Base-by-base conservation (phyloP, 2,797 vertebrate species). In the Sphaeramia orbicularis region DNA sequence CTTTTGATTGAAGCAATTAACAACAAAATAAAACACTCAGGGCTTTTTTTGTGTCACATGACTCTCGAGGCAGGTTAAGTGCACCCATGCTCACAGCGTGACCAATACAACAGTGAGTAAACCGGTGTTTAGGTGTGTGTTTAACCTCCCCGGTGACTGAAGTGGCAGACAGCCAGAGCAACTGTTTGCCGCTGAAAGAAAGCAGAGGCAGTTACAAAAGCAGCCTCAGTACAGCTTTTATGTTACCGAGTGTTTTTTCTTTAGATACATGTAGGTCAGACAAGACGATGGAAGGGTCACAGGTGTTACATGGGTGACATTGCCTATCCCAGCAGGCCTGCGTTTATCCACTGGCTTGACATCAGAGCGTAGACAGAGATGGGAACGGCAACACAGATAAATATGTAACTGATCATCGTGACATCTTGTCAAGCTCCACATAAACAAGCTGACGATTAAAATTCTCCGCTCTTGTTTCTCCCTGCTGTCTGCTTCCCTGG, bases 91-190 rank as follows among this genome's bases (percentile, higher is more conserved):
- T 64, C 35, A 4, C 47, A 53, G 67, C 4, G 38, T 48, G 52
- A 67, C 73, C 60, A 68, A 74, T 56, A 72, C 72, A 44, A 57
- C 66, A 40, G 35, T 41, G 72, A 60, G 69, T 76, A 56, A 80
- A 72, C 30, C 24, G 41, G 42, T 64, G 59, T 76, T 81, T 58
- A 64, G 76, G 65, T 76, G 74, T 83, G 74, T 76, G 75, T 67
- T 81, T 83, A 67, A 71, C 65, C 71, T 81, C 71, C 71, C 44
- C n/a, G 27, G 30, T 57, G 71, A 75, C 62, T 60, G n/a, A 8
- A 12, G 56, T 76, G 83, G 83, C 78, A 74, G 16, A 30, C 11
- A 54, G 74, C 83, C 83, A 89, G 70, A 66, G 24, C 66, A 14
- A 65, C 43, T 11, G 27, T 72, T 77, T 62, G 74, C 78, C 65